Evolutionary conservation across 2,113 vertebrate species (phyloP).

Genomic region (Anas platyrhynchos): DNA sequence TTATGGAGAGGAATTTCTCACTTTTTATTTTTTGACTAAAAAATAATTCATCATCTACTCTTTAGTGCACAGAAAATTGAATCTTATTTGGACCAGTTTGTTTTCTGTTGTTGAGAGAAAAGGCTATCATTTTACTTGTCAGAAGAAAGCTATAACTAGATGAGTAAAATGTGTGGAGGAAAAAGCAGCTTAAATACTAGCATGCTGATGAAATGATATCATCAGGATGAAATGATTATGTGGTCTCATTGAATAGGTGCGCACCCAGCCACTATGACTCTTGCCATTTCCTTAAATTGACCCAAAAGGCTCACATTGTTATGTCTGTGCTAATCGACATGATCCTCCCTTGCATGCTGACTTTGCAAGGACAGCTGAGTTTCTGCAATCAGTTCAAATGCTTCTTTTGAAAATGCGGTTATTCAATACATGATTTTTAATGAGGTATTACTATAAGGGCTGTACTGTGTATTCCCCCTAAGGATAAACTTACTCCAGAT

Average conservation of each 20-base stretch:
- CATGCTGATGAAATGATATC: constrained; percentile 36
- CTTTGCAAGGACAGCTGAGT: constrained; percentile 29
- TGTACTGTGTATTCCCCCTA: background rate
- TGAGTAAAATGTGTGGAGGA: background rate
- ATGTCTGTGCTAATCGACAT: constrained; percentile 45
- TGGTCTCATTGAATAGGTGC: constrained; percentile 52
- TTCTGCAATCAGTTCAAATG: constrained; percentile 57
- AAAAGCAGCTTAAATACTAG: constrained; percentile 2
- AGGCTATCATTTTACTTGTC: background rate
- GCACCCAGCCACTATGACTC: constrained; percentile 13
- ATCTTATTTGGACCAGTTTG: background rate
- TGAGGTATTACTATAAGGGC: constrained; percentile 28
- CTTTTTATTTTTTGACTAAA: background rate
- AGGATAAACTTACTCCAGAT: constrained; percentile 62
- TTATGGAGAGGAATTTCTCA: background rate
- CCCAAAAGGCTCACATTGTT: constrained; percentile 20
- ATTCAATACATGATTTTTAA: constrained; percentile 57
- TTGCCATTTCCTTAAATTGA: constrained; percentile 55
- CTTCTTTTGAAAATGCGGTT: constrained; percentile 51
- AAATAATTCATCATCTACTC: background rate
- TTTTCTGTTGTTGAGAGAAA: background rate
- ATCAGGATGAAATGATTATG: constrained; percentile 17
- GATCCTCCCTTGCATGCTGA: constrained; percentile 15
- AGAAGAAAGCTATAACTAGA: background rate
- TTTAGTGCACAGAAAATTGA: background rate